Base-by-base conservation (phyloP, 2,797 vertebrate genomes). In the Leptatherina wallacei region DNA sequence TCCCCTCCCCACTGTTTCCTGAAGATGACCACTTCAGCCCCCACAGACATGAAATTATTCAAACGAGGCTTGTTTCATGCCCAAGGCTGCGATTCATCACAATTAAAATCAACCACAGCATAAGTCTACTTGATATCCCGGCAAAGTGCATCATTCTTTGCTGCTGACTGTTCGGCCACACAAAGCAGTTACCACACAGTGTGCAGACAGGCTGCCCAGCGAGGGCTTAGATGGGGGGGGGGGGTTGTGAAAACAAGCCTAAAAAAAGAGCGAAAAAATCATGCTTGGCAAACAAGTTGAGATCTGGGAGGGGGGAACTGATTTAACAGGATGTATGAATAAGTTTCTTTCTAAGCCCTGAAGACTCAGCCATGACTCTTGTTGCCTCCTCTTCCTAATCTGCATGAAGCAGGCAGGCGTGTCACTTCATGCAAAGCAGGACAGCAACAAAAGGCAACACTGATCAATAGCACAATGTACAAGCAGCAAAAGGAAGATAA, bases 11-110 rank as follows among this genome's bases (percentile, higher is more conserved):
- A 75, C 54, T 9, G 66, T 78, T 78, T 73, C 78, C 79, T 71
- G 63, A 80, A 75, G 88, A 91, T 89, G 85, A 89, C 86, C 92
- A 89, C 84, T 85, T 82, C 78, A 84, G 64, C 80, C 83, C 84
- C 81, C 85, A 61, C 82, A 73, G 29, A 72, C 71, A 14, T n/a
- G 40, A 72, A 33, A 72, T 83, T 80, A 80, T 73, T 75, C 64
- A 75, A 52, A 55, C n/a, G 3, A 18, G 65, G 52, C 20, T 58
- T 49, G 42, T 75, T 73, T 62, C 47, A 14, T 27, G 47, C 35
- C 24, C 24, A 0, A 18, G 42, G 64, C 36, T 51, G 67, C 71
- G 42, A 36, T 51, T 67, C 35, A 61, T 74, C 36, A 59, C 33
- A 74, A 75, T 61, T 42, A 62, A 59, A 80, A 70, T 30, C 35